These are phyloP conservation scores for Nomia melanderi DNA, from an alignment of 1,140 invertebrate species.

Conservation along the genomic window DNA sequence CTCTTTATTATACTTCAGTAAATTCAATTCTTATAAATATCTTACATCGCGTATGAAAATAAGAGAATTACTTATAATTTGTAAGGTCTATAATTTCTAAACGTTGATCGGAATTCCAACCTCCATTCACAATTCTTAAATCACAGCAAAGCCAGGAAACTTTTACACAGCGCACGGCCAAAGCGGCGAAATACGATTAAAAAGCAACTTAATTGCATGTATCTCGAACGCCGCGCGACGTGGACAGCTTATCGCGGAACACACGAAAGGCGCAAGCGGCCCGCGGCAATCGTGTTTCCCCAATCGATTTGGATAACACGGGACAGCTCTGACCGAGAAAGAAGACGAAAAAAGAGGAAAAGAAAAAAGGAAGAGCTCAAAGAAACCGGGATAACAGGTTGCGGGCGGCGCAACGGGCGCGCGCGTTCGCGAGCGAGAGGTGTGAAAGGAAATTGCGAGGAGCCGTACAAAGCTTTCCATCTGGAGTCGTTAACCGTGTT, in stretches of 20 bases:
- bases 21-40: too few relatives aligned
- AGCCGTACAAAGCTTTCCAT: conserved; percentile 66
- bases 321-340: neutral
- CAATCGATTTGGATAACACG: neutral
- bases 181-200: neutral
- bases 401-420: neutral
- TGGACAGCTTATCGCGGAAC: neutral
- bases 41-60: too few relatives aligned
- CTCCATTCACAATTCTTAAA: too few relatives aligned
- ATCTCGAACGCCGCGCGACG: neutral
- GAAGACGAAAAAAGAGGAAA: too few relatives aligned
- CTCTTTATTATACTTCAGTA: too few relatives aligned
- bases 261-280: neutral
- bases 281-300: neutral
- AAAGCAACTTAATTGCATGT: neutral
- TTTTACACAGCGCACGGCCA: neutral
- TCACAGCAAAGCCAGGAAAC: too few relatives aligned
- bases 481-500: conserved; percentile 71
- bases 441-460: conserved; percentile 53
- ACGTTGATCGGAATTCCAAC: too few relatives aligned
- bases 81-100: too few relatives aligned
- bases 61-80: too few relatives aligned
- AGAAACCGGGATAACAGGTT: conserved; percentile 12
- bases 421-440: neutral
- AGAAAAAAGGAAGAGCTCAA: neutral